Evolutionary conservation across 2,797 vertebrate genomes (phyloP).

Genomic region (Euphonia xanthogaster): DNA sequence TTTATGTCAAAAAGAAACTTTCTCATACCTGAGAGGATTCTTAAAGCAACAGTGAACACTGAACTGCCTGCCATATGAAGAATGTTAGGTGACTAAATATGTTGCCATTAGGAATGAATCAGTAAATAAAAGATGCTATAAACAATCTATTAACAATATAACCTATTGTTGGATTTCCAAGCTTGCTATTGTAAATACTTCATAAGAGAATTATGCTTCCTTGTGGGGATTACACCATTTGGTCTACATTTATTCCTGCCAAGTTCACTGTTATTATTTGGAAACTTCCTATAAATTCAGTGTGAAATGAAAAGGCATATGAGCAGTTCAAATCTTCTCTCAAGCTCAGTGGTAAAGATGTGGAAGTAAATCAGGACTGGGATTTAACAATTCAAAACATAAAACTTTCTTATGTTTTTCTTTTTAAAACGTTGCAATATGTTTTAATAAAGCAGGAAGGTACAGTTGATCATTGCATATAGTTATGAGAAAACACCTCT

Average conservation of each 20-base stretch:
- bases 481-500: neutral
- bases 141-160: slow-evolving; percentile 63
- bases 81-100: slow-evolving; percentile 37
- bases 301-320: slow-evolving; percentile 12
- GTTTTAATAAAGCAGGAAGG: neutral
- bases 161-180: slow-evolving; percentile 58
- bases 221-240: slow-evolving; percentile 60
- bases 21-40: slow-evolving; percentile 3
- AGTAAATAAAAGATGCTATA: slow-evolving; percentile 46
- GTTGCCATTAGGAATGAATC: slow-evolving; percentile 50
- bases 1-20: neutral
- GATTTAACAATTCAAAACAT: neutral
- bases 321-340: neutral
- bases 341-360: neutral
- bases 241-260: slow-evolving; percentile 44
- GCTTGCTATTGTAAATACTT: slow-evolving; percentile 60
- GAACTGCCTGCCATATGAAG: neutral
- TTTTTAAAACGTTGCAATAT: neutral
- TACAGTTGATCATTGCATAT: neutral
- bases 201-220: slow-evolving; percentile 58
- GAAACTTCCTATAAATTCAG: slow-evolving; percentile 52
- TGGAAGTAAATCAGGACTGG: neutral
- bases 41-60: slow-evolving; percentile 13
- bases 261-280: slow-evolving; percentile 42
- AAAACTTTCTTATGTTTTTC: neutral